Evolutionary conservation across 2,888 invertebrate genomes (phyloP).

Genomic region (Torymus tubicola): DNA sequence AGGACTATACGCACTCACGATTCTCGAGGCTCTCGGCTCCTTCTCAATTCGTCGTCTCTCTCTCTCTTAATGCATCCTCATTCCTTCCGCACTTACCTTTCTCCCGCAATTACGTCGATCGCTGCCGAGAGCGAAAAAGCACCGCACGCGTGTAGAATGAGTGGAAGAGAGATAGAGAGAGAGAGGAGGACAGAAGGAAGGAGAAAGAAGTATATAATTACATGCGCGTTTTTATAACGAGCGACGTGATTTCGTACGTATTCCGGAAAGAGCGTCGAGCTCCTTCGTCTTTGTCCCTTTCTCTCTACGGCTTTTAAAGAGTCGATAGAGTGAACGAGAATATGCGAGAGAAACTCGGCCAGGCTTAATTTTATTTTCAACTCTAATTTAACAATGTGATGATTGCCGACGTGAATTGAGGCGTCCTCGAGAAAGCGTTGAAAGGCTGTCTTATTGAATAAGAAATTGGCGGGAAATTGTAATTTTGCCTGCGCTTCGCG

Average conservation of each 20-base stretch:
- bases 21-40: neutral
- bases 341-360: neutral
- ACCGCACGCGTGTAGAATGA: slow-evolving; percentile 12
- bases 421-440: neutral
- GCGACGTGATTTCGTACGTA: slow-evolving; percentile 34
- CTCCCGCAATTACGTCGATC: slow-evolving; percentile 46
- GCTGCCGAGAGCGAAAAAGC: slow-evolving; percentile 29
- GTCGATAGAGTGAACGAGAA: neutral
- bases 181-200: neutral
- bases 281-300: neutral
- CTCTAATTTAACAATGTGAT: slow-evolving; percentile 18
- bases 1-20: neutral
- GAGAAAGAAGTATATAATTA: slow-evolving; percentile 30
- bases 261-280: neutral
- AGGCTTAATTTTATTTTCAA: neutral
- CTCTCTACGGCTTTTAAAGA: neutral
- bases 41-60: slow-evolving; percentile 29
- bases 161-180: slow-evolving; percentile 1
- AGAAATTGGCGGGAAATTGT: neutral
- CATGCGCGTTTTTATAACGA: slow-evolving; percentile 44
- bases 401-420: slow-evolving; percentile 8
- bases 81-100: slow-evolving; percentile 39
- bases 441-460: neutral
- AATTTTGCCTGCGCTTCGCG: neutral
- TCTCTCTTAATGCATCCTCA: slow-evolving; percentile 9